A percentile compares a stretch with the other conserved stretches of the same genome.
These are phyloP conservation scores for Lutjanus argentimaculatus DNA, from an alignment of 2,797 vertebrate genomes.

Conservation along the genomic window DNA sequence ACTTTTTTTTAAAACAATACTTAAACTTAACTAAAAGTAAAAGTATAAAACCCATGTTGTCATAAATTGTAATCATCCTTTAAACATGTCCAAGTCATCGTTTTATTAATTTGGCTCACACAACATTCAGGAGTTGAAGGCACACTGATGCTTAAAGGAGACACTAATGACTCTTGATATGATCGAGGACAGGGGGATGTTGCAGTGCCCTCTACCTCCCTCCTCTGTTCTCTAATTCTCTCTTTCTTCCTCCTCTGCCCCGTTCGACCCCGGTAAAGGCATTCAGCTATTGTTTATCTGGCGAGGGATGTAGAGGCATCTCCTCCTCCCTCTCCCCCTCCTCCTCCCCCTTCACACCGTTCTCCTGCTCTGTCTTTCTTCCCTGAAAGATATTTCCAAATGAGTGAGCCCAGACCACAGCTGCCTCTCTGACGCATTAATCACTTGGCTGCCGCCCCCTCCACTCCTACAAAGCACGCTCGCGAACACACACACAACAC, in stretches of 20 bases:
- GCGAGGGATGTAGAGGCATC: conserved; percentile 48
- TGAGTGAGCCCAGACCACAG: conserved; percentile 76
- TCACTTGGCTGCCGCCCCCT: conserved; percentile 78
- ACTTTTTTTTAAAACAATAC: no score
- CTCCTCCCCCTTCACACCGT: not conserved
- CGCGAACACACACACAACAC: conserved; percentile 20
- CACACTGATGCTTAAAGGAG: conserved; percentile 41
- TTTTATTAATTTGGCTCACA: conserved; percentile 23
- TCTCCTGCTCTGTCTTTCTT: conserved; percentile 54
- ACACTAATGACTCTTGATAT: conserved; percentile 39
- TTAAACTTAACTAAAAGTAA: no score
- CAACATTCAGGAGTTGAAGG: conserved; percentile 8
- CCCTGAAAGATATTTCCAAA: conserved; percentile 82
- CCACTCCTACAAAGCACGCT: conserved; percentile 21
- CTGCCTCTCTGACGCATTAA: conserved; percentile 83
- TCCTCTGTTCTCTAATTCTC: conserved; percentile 48
- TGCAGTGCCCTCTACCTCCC: conserved; percentile 58
- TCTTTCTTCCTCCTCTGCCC: conserved; percentile 36
- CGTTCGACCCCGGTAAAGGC: conserved; percentile 38
- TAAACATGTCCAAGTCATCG: not conserved
- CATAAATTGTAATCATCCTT: not conserved
- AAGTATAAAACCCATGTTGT: not conserved
- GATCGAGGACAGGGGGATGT: conserved; percentile 46
- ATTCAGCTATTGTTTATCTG: conserved; percentile 71
- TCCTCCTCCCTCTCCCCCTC: not conserved